Evolutionary conservation across 2,113 vertebrate species (phyloP).

Genomic region (Tachycineta bicolor): DNA sequence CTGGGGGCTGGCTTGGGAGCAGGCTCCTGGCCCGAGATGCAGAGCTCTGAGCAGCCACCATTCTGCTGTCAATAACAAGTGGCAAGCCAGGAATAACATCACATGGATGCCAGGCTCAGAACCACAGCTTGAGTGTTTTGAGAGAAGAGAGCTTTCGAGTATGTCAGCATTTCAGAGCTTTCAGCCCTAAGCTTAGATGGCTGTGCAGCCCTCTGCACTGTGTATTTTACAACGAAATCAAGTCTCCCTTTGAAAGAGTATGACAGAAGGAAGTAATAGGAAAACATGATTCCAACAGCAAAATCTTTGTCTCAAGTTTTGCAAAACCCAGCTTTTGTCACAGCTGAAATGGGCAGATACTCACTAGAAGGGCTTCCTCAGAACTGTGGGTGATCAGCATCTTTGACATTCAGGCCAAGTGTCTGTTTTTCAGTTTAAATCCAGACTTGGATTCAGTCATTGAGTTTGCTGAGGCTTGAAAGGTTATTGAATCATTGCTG

Average conservation of each 20-base stretch:
- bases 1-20: background rate
- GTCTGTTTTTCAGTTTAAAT: background rate
- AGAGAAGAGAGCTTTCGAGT: background rate
- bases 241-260: background rate
- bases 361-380: background rate
- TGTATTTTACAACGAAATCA: background rate
- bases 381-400: background rate
- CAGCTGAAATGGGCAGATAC: background rate
- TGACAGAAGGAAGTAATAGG: background rate
- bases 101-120: slow-evolving; percentile 21
- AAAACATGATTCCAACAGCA: background rate
- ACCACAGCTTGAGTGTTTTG: slow-evolving; percentile 30
- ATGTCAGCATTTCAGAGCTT: slow-evolving; percentile 23
- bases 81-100: slow-evolving; percentile 61
- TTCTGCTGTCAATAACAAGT: slow-evolving; percentile 20
- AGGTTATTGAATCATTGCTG: slow-evolving; percentile 15
- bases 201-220: background rate
- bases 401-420: background rate
- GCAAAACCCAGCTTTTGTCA: background rate
- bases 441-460: background rate
- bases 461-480: slow-evolving; percentile 25
- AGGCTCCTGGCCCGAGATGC: background rate
- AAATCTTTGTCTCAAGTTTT: background rate
- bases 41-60: background rate
- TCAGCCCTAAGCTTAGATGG: background rate